Base-by-base conservation (phyloP, 1,140 invertebrate genomes). In the Lasioglossum albipes region DNA sequence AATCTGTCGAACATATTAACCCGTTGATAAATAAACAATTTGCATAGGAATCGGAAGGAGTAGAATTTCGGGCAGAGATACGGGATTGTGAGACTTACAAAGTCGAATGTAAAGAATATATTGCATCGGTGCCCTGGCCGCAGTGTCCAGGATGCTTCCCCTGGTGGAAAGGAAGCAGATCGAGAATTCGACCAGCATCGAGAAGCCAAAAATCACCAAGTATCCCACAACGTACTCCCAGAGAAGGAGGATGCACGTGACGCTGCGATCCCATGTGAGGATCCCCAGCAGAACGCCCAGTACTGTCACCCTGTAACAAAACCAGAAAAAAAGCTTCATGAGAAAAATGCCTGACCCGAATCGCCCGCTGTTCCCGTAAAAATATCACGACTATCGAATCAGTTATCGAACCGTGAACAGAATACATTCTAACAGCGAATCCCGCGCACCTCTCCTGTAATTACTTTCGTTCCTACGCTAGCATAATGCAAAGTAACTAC, bases 81-180 rank as follows among this genome's bases (percentile, higher is more conserved):
- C 9, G 9, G 9, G 1, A 12, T 18, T n/a, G 41, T 49, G n/a
- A 12, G 22, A 93, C 95, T 95, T 94, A 98, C 97, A 95, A 62
- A 97, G 93, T 91, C 97, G 95, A 75, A 96, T 91, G 93, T 98
- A 98, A 71, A 98, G 95, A 27, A 98, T 94, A 90, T 97, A 96
- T 91, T 97, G 96, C 94, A 98, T 97, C 76, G 96, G 95, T 62
- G 95, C 94, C 67, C 97, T 93, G 1, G 96, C 96, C 42, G 94
- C 93, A 1, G 96, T 96, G 87, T 97, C 95, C 72, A 98, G 94
- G 86, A 98, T 98, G 83, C 96, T 96, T 72, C 97, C 97, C 78
- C 96, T 94, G 91, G 97, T 95, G 69, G 97, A 96, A 69, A 97
- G 94, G 81, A 96, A 94, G 81, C 96, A 96, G 79, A 98, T 96